These are phyloP conservation scores for Ceriagrion tenellum DNA, from an alignment of 2,888 invertebrate species.

Conservation along the genomic window DNA sequence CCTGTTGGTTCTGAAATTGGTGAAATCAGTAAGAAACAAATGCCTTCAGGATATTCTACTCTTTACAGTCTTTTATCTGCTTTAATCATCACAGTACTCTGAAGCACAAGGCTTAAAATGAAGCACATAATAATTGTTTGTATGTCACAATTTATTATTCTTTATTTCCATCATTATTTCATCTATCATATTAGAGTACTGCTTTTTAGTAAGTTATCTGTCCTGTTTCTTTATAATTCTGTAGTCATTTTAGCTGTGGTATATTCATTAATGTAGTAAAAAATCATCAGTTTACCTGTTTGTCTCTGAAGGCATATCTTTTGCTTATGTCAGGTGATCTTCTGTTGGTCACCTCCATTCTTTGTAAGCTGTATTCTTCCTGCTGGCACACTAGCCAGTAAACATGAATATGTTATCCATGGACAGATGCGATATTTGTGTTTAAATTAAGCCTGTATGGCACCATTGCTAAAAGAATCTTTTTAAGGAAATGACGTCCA, in stretches of 20 bases:
- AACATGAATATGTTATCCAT: not conserved
- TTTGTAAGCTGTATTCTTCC: not conserved
- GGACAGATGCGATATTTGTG: no score
- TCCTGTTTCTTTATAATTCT: not conserved
- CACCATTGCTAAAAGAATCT: not conserved
- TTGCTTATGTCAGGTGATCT: not conserved
- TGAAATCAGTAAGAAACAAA: constrained; percentile 74
- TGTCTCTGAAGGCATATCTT: not conserved
- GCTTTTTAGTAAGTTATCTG: constrained; percentile 35
- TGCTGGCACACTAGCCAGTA: not conserved
- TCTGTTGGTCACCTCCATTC: not conserved
- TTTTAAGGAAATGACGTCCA: not conserved
- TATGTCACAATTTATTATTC: constrained; percentile 41
- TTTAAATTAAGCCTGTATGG: not conserved
- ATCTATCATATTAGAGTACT: constrained; percentile 29
- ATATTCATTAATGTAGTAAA: not conserved
- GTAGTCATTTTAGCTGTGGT: constrained; percentile 26
- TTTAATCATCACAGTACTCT: constrained; percentile 30
- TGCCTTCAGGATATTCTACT: not conserved
- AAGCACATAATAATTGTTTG: constrained; percentile 47
- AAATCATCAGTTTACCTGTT: not conserved
- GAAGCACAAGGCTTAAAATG: constrained; percentile 49
- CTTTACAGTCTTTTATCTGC: not conserved
- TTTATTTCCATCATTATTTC: constrained; percentile 33
- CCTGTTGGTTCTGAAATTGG: constrained; percentile 87